Percentiles rank a stretch among this genome's conserved stretches.
These are phyloP conservation scores for Dicrurus megarhynchus DNA, from an alignment of 2,113 vertebrate species.

Conservation along the genomic window DNA sequence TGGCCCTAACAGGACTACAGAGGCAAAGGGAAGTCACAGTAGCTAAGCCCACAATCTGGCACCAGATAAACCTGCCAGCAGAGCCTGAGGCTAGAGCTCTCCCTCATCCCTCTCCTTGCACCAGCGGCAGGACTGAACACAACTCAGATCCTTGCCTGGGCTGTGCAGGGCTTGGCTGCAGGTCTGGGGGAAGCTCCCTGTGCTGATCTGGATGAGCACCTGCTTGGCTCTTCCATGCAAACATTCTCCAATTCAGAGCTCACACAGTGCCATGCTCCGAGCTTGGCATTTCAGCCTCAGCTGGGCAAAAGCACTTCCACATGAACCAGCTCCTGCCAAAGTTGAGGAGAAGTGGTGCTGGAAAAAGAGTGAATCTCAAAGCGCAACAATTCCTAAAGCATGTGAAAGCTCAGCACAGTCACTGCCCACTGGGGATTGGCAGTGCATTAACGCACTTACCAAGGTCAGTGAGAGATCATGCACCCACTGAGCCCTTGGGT, in stretches of 20 bases:
- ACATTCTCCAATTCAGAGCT: neutral
- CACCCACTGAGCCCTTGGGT: neutral
- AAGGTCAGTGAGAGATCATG: neutral
- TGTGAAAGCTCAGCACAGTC: neutral
- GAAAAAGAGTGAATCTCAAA: neutral
- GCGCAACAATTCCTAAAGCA: neutral
- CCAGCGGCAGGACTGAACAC: neutral
- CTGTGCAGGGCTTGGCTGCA: neutral
- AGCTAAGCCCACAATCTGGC: neutral
- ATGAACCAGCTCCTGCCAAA: neutral
- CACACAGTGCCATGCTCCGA: neutral
- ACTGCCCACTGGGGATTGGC: rapidly evolving
- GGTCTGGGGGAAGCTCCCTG: neutral
- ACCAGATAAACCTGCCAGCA: neutral
- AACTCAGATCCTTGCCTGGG: neutral
- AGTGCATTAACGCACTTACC: rapidly evolving
- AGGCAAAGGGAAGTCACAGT: neutral
- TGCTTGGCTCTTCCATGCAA: neutral
- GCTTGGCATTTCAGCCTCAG: neutral
- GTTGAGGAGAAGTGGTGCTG: neutral
- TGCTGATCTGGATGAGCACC: neutral
- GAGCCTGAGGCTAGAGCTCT: neutral
- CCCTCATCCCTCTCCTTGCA: neutral
- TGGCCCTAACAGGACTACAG: neutral
- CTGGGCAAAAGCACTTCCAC: neutral